Conservation (phyloP, 2,888 invertebrate species). For the Callinectes sapidus region DNA sequence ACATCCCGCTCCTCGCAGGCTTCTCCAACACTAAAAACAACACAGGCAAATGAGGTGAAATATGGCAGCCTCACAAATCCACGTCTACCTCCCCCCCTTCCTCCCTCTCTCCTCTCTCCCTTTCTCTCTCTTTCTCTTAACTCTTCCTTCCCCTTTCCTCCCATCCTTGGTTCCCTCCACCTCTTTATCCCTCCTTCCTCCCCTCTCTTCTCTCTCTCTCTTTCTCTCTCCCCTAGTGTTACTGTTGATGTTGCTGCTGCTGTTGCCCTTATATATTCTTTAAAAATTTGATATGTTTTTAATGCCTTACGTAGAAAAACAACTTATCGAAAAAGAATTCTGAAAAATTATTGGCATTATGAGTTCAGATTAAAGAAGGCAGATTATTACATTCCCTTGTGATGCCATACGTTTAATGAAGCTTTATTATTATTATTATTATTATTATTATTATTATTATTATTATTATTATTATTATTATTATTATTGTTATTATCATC, state of each 20-base stretch:
- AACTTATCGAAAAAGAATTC: background rate
- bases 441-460: no score
- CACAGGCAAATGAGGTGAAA: constrained; percentile 26
- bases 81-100: background rate
- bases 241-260: background rate
- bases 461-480: no score
- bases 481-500: no score
- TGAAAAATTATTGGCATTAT: background rate
- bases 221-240: background rate
- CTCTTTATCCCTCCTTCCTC: background rate
- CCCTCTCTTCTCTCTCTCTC: background rate
- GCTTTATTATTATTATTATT: background rate
- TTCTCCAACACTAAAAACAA: constrained; percentile 37
- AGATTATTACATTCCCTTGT: background rate
- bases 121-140: background rate
- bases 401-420: background rate
- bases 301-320: background rate
- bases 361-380: background rate
- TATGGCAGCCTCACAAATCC: constrained; percentile 11
- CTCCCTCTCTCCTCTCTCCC: background rate
- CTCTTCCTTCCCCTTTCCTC: background rate
- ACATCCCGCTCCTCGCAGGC: background rate
- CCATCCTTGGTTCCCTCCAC: background rate
- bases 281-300: background rate
- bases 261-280: background rate